A percentile compares a stretch with the other conserved stretches of the same genome.
Conservation (phyloP, 1,140 invertebrate genomes). For the Plutomurus gul region DNA sequence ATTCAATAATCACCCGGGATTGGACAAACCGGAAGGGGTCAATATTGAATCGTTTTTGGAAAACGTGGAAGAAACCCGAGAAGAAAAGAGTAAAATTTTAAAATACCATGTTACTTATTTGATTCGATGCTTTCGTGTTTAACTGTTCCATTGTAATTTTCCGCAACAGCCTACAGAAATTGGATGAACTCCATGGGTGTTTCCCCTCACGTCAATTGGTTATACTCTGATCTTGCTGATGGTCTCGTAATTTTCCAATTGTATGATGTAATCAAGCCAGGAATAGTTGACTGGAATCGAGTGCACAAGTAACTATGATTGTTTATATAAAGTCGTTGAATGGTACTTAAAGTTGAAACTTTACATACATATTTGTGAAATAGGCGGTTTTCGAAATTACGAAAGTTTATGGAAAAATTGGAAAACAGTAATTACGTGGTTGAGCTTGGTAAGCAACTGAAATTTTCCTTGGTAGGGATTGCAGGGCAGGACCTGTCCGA, state of each 20-base stretch:
- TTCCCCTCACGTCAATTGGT: constrained; percentile 91
- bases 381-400: constrained; percentile 81
- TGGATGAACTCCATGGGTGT: constrained; percentile 99
- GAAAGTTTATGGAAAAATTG: constrained; percentile 92
- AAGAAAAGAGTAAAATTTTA: constrained; percentile 78
- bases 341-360: neutral
- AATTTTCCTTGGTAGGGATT: constrained; percentile 96
- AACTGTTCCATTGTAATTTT: neutral
- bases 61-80: constrained; percentile 87
- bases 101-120: neutral
- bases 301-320: constrained; percentile 70
- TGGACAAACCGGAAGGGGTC: constrained; percentile 73
- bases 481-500: constrained; percentile 95
- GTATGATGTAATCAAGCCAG: constrained; percentile 95
- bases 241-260: constrained; percentile 96
- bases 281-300: constrained; percentile 91
- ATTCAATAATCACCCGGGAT: constrained; percentile 94
- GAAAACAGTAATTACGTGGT: constrained; percentile 99
- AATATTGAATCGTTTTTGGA: constrained; percentile 66
- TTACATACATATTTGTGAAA: neutral
- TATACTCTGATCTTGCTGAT: constrained; percentile 96
- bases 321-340: no score
- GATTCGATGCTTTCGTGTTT: neutral
- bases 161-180: constrained; percentile 94
- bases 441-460: constrained; percentile 87